Evolutionary conservation across 1,140 invertebrate species (phyloP).

Genomic region (Fopius arisanus): DNA sequence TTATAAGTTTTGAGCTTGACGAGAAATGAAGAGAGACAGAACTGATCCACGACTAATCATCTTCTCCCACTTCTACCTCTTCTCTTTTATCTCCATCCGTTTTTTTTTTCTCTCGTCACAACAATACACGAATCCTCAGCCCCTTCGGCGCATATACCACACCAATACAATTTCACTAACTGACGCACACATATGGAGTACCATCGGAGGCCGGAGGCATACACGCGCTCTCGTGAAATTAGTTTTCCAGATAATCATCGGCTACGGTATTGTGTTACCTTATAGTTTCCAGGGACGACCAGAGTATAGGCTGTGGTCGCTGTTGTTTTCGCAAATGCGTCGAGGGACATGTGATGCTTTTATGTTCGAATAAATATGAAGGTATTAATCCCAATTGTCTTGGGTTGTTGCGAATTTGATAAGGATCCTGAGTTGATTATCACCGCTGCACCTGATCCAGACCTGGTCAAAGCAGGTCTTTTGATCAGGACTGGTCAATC

Average conservation of each 20-base stretch:
- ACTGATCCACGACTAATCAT: conserved; percentile 33
- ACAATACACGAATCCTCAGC: conserved; percentile 15
- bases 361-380: not conserved
- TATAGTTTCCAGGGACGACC: conserved; percentile 41
- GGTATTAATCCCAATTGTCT: no score
- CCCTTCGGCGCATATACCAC: conserved; percentile 37
- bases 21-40: conserved; percentile 7
- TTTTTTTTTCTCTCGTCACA: conserved; percentile 1
- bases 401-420: no score
- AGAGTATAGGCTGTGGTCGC: not conserved
- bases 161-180: conserved; percentile 34
- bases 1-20: not conserved
- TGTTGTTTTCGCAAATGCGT: conserved; percentile 4
- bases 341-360: not conserved
- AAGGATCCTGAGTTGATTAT: no score
- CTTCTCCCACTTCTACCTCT: not conserved
- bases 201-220: conserved; percentile 31
- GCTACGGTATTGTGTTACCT: conserved; percentile 58
- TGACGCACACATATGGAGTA: not conserved
- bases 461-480: no score
- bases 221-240: conserved; percentile 59
- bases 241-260: conserved; percentile 67
- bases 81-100: not conserved
- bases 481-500: no score
- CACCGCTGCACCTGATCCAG: no score